Base-by-base conservation (phyloP, 1,140 invertebrate species). In the Drosophila pseudoobscura region DNA sequence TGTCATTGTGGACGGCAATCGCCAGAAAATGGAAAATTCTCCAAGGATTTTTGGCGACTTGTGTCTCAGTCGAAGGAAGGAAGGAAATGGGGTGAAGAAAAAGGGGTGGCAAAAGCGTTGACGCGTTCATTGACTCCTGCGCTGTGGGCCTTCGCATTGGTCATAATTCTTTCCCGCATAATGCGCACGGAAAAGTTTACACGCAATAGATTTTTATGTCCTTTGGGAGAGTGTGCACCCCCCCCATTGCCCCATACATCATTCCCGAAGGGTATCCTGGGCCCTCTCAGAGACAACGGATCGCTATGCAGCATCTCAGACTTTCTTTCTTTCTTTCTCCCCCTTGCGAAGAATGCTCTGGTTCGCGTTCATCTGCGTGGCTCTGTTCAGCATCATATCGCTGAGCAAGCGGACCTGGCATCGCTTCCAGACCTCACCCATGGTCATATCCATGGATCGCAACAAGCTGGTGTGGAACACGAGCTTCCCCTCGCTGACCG, bases 401-500 rank as follows among this genome's bases (percentile, higher is more conserved):
- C 78, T 95, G 17, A 94, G 94, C 53, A 82, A 91, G 22, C 91
- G 92, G 6, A 95, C 94, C 3, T 94, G 94, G 93, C 74, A 91
- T 4, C 92, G 95, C n/a, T 95, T 95, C 73, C 93, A 94, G 77
- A 93, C 93, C 24, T 95, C 94, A 13, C 95, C 95, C 0, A 95
- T 94, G 17, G 94, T 95, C 5, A 94, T 95, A 35, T 95, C 95
- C 2, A 95, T 95, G 94, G 95, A 95, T 90, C 92, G 95, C 0
- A 94, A 95, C 78, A 94, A 95, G 90, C 93, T 94, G 70, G 93
- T 94, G 0, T 95, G 95, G 95, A 95, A 95, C 62, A 95, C 95
- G 0, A 94, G 94, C 4, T 95, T 95, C 73, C 94, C 95, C 0
- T 92, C 93, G 11, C 24, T 93, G 39, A 94, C 93, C 0, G 92